phyloP scores from a whole-genome alignment of 1,140 invertebrate species.

The Drosophila santomea region DNA sequence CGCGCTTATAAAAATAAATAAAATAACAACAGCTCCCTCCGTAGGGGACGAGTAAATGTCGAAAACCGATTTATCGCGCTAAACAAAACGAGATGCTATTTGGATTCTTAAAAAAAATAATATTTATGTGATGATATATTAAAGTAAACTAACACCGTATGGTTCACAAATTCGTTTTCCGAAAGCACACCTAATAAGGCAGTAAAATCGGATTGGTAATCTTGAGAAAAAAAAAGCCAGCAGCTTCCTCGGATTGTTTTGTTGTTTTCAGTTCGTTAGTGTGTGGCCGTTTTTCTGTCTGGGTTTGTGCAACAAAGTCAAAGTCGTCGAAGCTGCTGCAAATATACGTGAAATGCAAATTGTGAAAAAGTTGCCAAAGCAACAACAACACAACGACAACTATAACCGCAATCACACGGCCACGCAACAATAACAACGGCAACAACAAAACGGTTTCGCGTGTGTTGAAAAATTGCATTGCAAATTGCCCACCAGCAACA shows the following conservation, averaged over 20 bases:
- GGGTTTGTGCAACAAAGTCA: slow-evolving; percentile 48
- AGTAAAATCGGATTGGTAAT: slow-evolving; percentile 38
- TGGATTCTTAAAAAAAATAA: slow-evolving; percentile 9
- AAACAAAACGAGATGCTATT: slow-evolving; percentile 8
- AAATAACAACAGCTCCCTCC: neutral
- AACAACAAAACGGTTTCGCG: slow-evolving; percentile 63
- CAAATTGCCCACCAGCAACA: slow-evolving; percentile 19
- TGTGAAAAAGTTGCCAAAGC: slow-evolving; percentile 33
- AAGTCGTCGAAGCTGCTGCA: slow-evolving; percentile 51
- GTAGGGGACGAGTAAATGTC: neutral
- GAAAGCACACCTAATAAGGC: slow-evolving; percentile 36
- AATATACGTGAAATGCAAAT: slow-evolving; percentile 78
- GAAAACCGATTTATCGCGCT: slow-evolving; percentile 1
- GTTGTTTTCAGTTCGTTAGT: slow-evolving; percentile 31
- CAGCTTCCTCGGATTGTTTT: slow-evolving; percentile 51
- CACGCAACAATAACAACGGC: slow-evolving; percentile 29
- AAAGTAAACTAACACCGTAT: neutral
- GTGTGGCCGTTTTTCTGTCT: slow-evolving; percentile 15
- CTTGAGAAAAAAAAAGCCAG: slow-evolving; percentile 37
- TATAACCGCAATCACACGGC: slow-evolving; percentile 39
- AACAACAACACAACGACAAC: slow-evolving; percentile 28
- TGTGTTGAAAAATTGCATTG: slow-evolving; percentile 57
- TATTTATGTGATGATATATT: slow-evolving; percentile 6
- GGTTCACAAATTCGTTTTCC: neutral
- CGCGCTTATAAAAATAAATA: neutral